Base-by-base conservation (phyloP, 2,113 vertebrate genomes). In the Tragelaphus buxtoni region DNA sequence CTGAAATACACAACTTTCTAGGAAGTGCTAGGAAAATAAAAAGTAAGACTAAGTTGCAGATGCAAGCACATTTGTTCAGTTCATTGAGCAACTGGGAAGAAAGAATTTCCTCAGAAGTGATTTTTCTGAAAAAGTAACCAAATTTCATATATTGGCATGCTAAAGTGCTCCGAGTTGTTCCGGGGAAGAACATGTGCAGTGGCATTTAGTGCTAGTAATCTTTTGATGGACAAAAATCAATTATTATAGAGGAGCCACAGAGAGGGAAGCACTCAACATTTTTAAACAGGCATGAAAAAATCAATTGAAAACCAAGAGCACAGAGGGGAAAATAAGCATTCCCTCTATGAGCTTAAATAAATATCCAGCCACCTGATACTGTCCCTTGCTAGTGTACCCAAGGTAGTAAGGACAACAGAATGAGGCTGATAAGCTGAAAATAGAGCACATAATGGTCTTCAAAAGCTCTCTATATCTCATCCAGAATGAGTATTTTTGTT, bases 161-260 rank as follows among this genome's bases (percentile, higher is more conserved):
- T 65, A 60, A 96, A 82, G 49, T 61, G 24, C 47, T 86, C 22
- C 20, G 28, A 84, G 53, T 65, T 7, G 3, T 45, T 22, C 87
- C 58, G 24, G 22, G 1, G 83, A 95, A 79, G 30, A 88, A 35
- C 28, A 84, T n/a, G 11, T 20, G 47, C 13, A 87, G 28, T 69
- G 30, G 4, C 51, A 80, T 94, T 91, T 94, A 93, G 49, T 88
- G 39, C 22, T 80, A 74, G 39, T 22, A 96, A 94, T 94, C 60
- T 96, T 94, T 93, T 81, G n/a, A 94, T 96, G 63, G 72, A 84
- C 22, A 76, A 95, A 97, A 94, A 91, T 77, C 63, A 90, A 56
- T 96, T 94, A 72, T 47, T 90, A 79, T 55, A 56, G 11, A 91
- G 55, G 39, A 87, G 28, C 2, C 47, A 61, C 28, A 63, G 35